These are phyloP conservation scores for Oscheius sp. DNA, from an alignment of 2,888 invertebrate species.

Conservation along the genomic window DNA sequence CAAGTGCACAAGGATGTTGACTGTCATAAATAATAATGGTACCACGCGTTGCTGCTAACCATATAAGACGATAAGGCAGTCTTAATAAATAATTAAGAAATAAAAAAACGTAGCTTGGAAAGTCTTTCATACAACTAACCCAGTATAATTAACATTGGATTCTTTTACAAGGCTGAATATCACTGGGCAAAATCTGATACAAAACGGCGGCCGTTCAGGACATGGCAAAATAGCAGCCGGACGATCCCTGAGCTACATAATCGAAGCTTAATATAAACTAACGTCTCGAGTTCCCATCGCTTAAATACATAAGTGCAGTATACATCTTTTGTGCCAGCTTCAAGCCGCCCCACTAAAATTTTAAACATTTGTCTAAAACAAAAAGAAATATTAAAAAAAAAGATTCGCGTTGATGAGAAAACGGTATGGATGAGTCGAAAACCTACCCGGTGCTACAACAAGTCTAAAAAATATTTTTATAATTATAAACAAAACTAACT, in stretches of 20 bases:
- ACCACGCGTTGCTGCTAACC: conserved; percentile 90
- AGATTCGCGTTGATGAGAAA: neutral
- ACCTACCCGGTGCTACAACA: conserved; percentile 86
- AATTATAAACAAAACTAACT: too few species aligned
- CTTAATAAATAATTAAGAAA: conserved; percentile 63
- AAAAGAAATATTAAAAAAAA: neutral
- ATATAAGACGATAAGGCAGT: conserved; percentile 85
- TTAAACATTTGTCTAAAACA: neutral
- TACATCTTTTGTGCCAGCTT: conserved; percentile 73
- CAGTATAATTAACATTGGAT: conserved; percentile 21
- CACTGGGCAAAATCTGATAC: conserved; percentile 85
- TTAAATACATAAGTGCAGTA: conserved; percentile 80
- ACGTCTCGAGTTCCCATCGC: conserved; percentile 76
- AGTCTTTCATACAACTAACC: conserved; percentile 1
- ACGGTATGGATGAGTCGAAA: neutral
- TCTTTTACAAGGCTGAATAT: conserved; percentile 79
- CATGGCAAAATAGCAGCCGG: conserved; percentile 32
- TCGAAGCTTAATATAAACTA: neutral
- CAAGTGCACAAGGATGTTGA: conserved; percentile 85
- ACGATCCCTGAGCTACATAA: conserved; percentile 17
- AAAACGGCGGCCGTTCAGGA: conserved; percentile 81
- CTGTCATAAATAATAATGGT: conserved; percentile 87
- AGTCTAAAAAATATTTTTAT: too few species aligned
- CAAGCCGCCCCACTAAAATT: conserved; percentile 63
- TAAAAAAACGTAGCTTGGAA: neutral